Evolutionary conservation across 2,888 invertebrate genomes (phyloP).

Genomic region (Hyposoter didymator): DNA sequence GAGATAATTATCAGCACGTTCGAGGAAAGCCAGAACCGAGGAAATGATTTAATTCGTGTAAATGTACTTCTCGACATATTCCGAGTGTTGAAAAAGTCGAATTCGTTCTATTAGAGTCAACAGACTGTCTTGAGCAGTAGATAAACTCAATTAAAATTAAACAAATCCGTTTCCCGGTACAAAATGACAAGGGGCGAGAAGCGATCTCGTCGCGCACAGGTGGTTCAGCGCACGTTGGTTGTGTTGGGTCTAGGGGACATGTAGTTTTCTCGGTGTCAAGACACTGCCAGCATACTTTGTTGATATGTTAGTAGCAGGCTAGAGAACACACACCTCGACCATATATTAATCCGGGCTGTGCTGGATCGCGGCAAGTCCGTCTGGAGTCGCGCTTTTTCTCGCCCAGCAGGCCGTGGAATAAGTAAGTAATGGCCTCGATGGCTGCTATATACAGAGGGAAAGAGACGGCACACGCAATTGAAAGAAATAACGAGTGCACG

Average conservation of each 20-base stretch:
- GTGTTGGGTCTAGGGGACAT: conserved; percentile 3
- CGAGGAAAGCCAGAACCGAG: background rate
- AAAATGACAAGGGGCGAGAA: conserved; percentile 23
- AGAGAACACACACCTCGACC: conserved; percentile 37
- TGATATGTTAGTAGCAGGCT: conserved; percentile 36
- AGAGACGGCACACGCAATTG: conserved; percentile 6
- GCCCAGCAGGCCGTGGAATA: conserved; percentile 78
- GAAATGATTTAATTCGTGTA: background rate
- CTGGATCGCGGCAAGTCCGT: conserved; percentile 53
- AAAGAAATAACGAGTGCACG: conserved; percentile 4
- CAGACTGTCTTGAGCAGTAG: background rate
- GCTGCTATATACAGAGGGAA: conserved; percentile 74
- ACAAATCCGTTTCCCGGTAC: conserved; percentile 43
- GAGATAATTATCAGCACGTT: background rate
- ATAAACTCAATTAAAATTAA: conserved; percentile 40
- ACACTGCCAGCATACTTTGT: conserved; percentile 3
- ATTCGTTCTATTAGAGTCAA: background rate
- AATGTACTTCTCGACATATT: background rate
- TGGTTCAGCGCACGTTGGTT: conserved; percentile 10
- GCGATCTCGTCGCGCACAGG: conserved; percentile 33
- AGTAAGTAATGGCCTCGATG: conserved; percentile 80
- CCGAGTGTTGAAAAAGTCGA: background rate
- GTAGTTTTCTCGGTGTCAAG: conserved; percentile 31
- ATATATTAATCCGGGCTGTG: conserved; percentile 49
- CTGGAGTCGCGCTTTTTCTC: conserved; percentile 73